Percentiles rank a stretch among this genome's conserved stretches.
Conservation (phyloP, 2,113 vertebrate genomes). For the Hymenochirus boettgeri region DNA sequence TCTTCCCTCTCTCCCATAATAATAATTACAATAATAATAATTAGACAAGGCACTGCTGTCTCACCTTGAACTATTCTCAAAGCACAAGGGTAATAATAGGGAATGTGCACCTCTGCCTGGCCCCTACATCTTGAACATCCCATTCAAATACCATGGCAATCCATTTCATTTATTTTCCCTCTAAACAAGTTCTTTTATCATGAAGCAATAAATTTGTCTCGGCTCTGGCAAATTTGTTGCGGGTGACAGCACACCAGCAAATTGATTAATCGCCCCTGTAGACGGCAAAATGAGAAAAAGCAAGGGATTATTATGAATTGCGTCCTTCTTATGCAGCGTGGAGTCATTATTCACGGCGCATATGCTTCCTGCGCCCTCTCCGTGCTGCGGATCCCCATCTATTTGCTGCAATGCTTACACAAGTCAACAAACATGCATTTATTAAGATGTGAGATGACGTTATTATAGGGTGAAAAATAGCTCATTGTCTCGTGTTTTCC, state of each 20-base stretch:
- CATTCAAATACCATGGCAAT: conserved; percentile 66
- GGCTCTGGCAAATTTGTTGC: conserved; percentile 80
- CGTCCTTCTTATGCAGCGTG: conserved; percentile 77
- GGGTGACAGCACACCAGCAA: conserved; percentile 81
- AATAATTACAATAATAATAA: too few relatives aligned
- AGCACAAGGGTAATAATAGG: conserved; percentile 48
- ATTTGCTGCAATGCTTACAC: conserved; percentile 79
- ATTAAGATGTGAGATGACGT: conserved; percentile 80
- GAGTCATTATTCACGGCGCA: conserved; percentile 82
- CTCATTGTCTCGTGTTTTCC: conserved; percentile 47
- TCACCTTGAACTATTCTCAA: conserved; percentile 47
- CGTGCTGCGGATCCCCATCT: conserved; percentile 76
- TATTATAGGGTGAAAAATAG: conserved; percentile 82
- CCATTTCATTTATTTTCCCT: conserved; percentile 83
- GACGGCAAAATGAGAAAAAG: conserved; percentile 81
- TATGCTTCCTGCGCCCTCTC: conserved; percentile 74
- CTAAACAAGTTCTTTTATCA: conserved; percentile 86
- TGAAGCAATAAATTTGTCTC: conserved; percentile 87
- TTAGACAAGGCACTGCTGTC: conserved; percentile 19
- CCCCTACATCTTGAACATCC: conserved; percentile 66
- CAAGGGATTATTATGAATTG: conserved; percentile 87
- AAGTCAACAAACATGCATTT: conserved; percentile 82
- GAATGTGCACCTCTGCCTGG: conserved; percentile 51
- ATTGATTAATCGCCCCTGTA: conserved; percentile 84
- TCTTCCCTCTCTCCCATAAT: neutral